phyloP scores from a whole-genome alignment of 2,113 vertebrate species.

The Vireo altiloquus region DNA sequence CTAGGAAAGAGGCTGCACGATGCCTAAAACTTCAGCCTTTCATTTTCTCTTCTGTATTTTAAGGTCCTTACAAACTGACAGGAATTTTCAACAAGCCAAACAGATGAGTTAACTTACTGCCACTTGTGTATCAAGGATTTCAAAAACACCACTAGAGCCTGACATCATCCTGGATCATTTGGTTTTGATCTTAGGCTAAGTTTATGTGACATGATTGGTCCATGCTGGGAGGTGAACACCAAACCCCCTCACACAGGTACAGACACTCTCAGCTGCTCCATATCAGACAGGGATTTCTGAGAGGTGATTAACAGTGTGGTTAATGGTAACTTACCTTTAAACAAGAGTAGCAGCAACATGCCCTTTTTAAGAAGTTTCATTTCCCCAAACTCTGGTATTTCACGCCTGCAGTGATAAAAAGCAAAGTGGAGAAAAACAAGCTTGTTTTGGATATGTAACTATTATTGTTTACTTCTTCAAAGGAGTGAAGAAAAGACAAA shows the following conservation, averaged over 20 bases:
- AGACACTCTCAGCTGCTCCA: not conserved
- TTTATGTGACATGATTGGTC: not conserved
- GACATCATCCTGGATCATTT: not conserved
- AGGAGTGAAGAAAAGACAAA: not conserved
- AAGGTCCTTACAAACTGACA: not conserved
- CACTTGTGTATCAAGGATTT: not conserved
- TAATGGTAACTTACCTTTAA: not conserved
- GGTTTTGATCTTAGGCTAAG: not conserved
- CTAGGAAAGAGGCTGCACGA: not conserved
- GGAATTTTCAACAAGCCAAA: not conserved
- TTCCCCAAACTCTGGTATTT: not conserved
- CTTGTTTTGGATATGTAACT: not conserved
- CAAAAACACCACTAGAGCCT: not conserved
- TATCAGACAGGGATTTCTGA: not conserved
- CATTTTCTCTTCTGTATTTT: not conserved
- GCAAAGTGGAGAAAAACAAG: not conserved
- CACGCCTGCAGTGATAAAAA: not conserved
- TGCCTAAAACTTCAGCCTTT: not conserved
- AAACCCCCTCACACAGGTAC: not conserved
- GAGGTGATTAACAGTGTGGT: not conserved
- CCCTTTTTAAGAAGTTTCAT: not conserved
- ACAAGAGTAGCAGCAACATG: not conserved
- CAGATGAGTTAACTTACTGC: not conserved
- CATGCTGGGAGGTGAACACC: not conserved
- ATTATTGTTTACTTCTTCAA: not conserved